Evolutionary conservation across 2,888 invertebrate species (phyloP).

Genomic region (Spilarctia lutea): DNA sequence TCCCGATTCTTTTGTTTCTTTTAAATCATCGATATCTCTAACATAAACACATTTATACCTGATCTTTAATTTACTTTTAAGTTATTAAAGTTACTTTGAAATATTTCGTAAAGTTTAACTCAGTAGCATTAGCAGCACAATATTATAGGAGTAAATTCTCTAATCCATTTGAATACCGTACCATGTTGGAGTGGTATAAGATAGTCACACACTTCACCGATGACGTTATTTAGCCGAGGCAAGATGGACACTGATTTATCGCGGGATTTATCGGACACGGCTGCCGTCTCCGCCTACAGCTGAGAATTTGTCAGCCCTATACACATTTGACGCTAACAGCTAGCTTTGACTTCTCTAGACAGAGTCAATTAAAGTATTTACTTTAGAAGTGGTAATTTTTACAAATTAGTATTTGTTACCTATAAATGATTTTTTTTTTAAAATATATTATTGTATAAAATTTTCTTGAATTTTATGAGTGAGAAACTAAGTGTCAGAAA

Average conservation of each 20-base stretch:
- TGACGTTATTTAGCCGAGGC: conserved; percentile 11
- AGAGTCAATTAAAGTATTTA: not conserved
- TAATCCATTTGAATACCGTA: not conserved
- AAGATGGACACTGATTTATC: conserved; percentile 21
- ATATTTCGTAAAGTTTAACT: not conserved
- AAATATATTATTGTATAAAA: too few relatives aligned
- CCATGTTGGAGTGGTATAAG: not conserved
- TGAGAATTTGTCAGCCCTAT: conserved; percentile 5
- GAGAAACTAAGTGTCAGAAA: too few relatives aligned
- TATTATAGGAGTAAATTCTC: not conserved
- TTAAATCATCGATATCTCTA: too few relatives aligned
- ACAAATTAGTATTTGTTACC: too few relatives aligned
- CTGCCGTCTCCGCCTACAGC: conserved; percentile 14
- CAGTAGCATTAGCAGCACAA: too few relatives aligned
- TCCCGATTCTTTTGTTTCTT: not conserved
- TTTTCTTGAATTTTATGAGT: too few relatives aligned
- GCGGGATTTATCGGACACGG: conserved; percentile 12
- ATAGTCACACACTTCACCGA: conserved; percentile 8
- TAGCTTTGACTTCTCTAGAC: not conserved
- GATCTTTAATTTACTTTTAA: too few relatives aligned
- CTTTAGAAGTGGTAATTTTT: not conserved
- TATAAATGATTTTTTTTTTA: too few relatives aligned
- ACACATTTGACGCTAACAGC: not conserved
- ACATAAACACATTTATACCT: too few relatives aligned
- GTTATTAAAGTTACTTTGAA: too few relatives aligned